These are phyloP conservation scores for Noctua janthina DNA, from an alignment of 2,888 invertebrate species.

Conservation along the genomic window DNA sequence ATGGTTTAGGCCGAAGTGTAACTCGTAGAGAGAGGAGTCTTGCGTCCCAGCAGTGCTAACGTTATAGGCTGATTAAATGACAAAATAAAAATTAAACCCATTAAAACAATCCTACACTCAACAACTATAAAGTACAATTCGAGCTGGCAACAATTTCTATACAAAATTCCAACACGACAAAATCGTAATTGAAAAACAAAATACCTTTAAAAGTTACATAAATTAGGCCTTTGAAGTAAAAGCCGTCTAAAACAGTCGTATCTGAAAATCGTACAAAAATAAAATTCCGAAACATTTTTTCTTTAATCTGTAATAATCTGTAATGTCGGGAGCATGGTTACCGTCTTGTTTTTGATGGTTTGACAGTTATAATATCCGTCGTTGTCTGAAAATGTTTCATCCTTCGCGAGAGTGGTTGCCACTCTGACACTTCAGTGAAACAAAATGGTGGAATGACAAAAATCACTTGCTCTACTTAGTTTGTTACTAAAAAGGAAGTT, in stretches of 20 bases:
- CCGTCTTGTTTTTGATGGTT: conserved; percentile 68
- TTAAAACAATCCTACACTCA: not conserved
- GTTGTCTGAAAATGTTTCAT: conserved; percentile 75
- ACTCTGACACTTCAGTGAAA: conserved; percentile 55
- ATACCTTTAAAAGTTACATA: conserved; percentile 21
- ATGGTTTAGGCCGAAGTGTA: not conserved
- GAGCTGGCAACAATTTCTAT: not conserved
- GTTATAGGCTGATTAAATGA: not conserved
- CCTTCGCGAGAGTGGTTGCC: conserved; percentile 62
- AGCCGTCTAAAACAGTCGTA: conserved; percentile 39
- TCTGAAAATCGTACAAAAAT: conserved; percentile 17
- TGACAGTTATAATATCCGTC: conserved; percentile 78
- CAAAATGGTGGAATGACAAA: conserved; percentile 58
- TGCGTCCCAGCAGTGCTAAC: not conserved
- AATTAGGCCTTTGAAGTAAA: conserved; percentile 40
- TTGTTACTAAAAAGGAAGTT: conserved; percentile 19
- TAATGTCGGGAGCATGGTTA: conserved; percentile 50
- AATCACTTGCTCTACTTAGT: conserved; percentile 51
- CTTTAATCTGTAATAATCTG: conserved; percentile 42
- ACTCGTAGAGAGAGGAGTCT: not conserved
- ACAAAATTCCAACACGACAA: conserved; percentile 19
- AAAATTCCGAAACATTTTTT: conserved; percentile 16
- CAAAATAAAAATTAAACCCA: not conserved
- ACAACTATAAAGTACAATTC: not conserved
- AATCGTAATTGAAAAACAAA: conserved; percentile 36